Base-by-base conservation (phyloP, 2,797 vertebrate genomes). In the Crenuchus spilurus region DNA sequence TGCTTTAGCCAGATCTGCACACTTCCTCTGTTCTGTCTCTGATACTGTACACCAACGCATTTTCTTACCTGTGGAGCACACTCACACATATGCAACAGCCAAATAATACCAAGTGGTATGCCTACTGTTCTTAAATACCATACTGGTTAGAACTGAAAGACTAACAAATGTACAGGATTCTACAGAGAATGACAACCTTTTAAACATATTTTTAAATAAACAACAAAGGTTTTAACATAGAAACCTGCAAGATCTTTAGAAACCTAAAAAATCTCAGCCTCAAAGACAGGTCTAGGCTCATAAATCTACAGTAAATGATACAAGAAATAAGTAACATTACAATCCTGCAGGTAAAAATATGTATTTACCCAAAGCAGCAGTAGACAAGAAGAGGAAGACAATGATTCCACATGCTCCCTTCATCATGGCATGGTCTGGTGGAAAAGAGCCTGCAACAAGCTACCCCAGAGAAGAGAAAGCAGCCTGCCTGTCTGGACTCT, bases 1-100 rank as follows among this genome's bases (percentile, higher is more conserved):
- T 0, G 90, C 91, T 80, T 95, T 95, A 24, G 94, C 91, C 14
- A 97, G 84, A 16, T 96, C 94, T 20, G 95, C 95, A 84, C 96
- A 97, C 80, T 97, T 97, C 65, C 87, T 94, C 84, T 96, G 95
- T 30, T 97, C 96, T 2, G 87, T 83, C 60, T 95, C 93, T 0
- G 96, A 97, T 48, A 97, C 88, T 0, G 94, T 94, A 87, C 96
- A 97, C 96, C 95, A 97, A 7, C 95, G 93, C 75, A 92, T 93
- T 83, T 97, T 97, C 87, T 96, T 97, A n/a, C 92, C 96, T 97
- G 54, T 9, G 26, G n/a, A 22, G 54, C 9, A 62, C 39, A 54
- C 7, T 22, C 7, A 8, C 65, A 60, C n/a, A 26, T 2, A 70
- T n/a, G 4, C 11, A 33, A 54, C 7, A 42, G 16, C 4, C 1